Evolutionary conservation across 37 sponge, comb jelly and placozoan genomes (phyloP).

Genomic region (Chondrosia reniformis): DNA sequence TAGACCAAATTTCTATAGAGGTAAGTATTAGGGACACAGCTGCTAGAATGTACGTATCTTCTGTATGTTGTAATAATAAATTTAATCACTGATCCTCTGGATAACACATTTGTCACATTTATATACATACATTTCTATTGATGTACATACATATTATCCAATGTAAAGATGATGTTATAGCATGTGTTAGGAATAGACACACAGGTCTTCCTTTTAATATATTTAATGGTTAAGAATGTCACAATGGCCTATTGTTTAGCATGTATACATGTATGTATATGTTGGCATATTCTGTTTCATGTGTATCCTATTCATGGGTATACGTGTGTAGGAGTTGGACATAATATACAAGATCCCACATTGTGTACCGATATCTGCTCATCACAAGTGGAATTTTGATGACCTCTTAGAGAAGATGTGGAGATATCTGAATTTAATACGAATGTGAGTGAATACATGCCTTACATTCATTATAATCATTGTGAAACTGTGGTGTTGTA

Average conservation of each 20-base stretch:
- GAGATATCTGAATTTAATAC: conserved; percentile 84
- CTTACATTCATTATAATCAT: background rate
- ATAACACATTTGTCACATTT: too few relatives aligned
- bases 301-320: conserved; percentile 83
- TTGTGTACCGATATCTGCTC: conserved; percentile 96
- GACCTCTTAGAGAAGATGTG: conserved; percentile 98
- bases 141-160: background rate
- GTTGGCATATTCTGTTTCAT: conserved; percentile 91
- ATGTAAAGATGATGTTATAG: too few relatives aligned
- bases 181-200: too few relatives aligned
- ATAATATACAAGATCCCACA: conserved; percentile 98
- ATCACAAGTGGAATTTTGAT: conserved; percentile 99
- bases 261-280: too few relatives aligned
- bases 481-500: too few relatives aligned
- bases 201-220: too few relatives aligned
- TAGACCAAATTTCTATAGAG: conserved; percentile 97
- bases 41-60: too few relatives aligned
- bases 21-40: too few relatives aligned
- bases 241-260: too few relatives aligned
- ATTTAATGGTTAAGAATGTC: too few relatives aligned
- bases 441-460: conserved; percentile 54
- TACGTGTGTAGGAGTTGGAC: conserved; percentile 84
- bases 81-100: too few relatives aligned
- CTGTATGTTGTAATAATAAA: too few relatives aligned
- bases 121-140: background rate